phyloP scores from a whole-genome alignment of 2,888 invertebrate species.

The Drosophila mulleri region DNA sequence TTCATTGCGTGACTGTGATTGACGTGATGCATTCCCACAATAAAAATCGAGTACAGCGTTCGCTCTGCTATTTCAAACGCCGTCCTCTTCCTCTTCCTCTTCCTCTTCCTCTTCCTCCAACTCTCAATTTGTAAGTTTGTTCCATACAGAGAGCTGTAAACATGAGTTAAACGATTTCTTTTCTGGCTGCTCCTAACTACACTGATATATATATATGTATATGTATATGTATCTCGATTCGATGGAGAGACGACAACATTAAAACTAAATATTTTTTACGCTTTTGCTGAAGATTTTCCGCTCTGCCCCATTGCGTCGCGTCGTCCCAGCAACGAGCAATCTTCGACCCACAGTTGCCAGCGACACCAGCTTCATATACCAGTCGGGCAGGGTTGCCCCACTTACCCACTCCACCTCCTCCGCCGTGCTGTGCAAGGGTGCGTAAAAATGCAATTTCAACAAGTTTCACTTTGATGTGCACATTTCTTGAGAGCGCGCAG shows the following conservation, averaged over 20 bases:
- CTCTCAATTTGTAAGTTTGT: slow-evolving; percentile 23
- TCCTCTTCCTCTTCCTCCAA: neutral
- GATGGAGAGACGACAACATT: slow-evolving; percentile 64
- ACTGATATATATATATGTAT: neutral
- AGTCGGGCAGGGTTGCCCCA: slow-evolving; percentile 15
- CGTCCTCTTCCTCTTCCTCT: neutral
- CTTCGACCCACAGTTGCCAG: slow-evolving; percentile 55
- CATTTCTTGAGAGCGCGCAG: slow-evolving; percentile 59
- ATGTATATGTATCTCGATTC: slow-evolving; percentile 14
- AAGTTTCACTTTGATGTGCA: slow-evolving; percentile 81
- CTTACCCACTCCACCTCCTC: neutral
- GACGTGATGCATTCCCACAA: slow-evolving; percentile 57
- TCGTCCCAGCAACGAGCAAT: slow-evolving; percentile 66
- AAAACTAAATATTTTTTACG: slow-evolving; percentile 75
- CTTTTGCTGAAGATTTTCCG: slow-evolving; percentile 61
- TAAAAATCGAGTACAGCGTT: slow-evolving; percentile 38
- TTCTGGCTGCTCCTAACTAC: slow-evolving; percentile 7
- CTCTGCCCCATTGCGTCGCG: slow-evolving; percentile 49
- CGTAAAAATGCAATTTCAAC: slow-evolving; percentile 81
- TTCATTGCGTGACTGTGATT: slow-evolving; percentile 43
- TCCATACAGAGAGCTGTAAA: slow-evolving; percentile 59
- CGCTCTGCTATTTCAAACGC: slow-evolving; percentile 6
- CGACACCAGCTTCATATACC: slow-evolving; percentile 33
- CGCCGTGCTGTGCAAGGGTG: slow-evolving; percentile 71
- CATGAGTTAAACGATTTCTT: slow-evolving; percentile 61